phyloP scores from a whole-genome alignment of 2,113 vertebrate species.

The Nanorana parkeri region DNA sequence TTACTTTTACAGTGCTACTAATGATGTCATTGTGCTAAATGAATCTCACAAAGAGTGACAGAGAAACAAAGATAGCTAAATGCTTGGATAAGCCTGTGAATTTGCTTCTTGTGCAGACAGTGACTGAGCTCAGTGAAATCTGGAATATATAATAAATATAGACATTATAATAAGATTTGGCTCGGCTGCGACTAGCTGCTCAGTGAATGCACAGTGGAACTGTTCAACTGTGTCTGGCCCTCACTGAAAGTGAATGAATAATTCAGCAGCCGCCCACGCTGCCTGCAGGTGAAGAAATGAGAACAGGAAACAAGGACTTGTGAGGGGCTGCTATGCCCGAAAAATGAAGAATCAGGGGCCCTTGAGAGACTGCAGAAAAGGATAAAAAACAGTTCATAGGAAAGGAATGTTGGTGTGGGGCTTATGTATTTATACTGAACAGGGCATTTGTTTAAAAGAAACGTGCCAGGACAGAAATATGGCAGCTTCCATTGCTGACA shows the following conservation, averaged over 20 bases:
- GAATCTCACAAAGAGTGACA: conserved; percentile 6
- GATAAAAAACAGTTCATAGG: conserved; percentile 19
- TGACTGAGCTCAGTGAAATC: conserved; percentile 16
- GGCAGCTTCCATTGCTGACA: too few relatives aligned
- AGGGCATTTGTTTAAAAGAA: conserved; percentile 17
- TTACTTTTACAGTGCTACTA: neutral
- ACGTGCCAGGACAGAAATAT: neutral
- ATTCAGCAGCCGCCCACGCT: conserved; percentile 56
- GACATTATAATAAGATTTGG: conserved; percentile 44
- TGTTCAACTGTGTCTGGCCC: conserved; percentile 52
- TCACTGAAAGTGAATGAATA: conserved; percentile 53
- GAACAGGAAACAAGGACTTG: conserved; percentile 47
- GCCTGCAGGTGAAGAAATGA: conserved; percentile 56
- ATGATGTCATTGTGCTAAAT: conserved; percentile 10
- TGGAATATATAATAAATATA: conserved; percentile 40
- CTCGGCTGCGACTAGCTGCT: conserved; percentile 48
- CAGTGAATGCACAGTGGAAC: conserved; percentile 51
- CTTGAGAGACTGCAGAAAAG: conserved; percentile 23
- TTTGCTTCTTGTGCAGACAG: conserved; percentile 10
- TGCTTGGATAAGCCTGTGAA: conserved; percentile 25
- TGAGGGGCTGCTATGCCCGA: conserved; percentile 31
- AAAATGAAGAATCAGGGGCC: conserved; percentile 32
- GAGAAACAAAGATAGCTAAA: conserved; percentile 7
- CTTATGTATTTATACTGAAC: conserved; percentile 28
- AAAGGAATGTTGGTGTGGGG: conserved; percentile 34